A percentile compares a stretch with the other conserved stretches of the same genome.
Evolutionary conservation across 2,888 invertebrate species (phyloP).

Genomic region (Tenthredo livida): DNA sequence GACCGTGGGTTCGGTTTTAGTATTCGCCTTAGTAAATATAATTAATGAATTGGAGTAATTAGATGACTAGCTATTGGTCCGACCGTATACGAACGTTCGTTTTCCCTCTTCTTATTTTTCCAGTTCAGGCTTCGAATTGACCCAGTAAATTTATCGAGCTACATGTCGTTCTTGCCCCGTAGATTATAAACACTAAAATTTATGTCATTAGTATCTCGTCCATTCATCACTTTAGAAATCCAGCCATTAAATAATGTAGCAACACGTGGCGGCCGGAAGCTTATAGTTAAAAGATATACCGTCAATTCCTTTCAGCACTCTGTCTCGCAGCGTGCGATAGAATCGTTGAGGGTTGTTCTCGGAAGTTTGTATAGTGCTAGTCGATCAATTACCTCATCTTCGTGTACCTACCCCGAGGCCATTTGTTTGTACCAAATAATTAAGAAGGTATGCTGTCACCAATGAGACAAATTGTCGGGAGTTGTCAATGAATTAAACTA

Average conservation of each 20-base stretch:
- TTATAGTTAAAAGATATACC: background rate
- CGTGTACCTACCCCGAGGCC: background rate
- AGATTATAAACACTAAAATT: background rate
- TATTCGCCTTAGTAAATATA: background rate
- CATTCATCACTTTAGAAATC: background rate
- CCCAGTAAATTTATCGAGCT: background rate
- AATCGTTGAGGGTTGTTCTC: background rate
- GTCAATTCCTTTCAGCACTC: background rate
- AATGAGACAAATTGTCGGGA: background rate
- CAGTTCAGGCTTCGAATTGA: background rate
- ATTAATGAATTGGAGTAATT: conserved; percentile 8
- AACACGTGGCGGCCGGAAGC: background rate
- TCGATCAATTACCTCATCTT: conserved; percentile 7
- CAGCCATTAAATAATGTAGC: background rate
- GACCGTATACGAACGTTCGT: background rate
- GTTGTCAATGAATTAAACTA: conserved; percentile 13
- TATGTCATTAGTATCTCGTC: background rate
- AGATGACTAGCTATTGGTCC: background rate
- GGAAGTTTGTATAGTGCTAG: background rate
- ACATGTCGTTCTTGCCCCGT: background rate
- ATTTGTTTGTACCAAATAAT: background rate
- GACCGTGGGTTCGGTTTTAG: background rate
- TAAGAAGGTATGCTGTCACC: background rate
- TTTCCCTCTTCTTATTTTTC: background rate
- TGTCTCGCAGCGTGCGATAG: background rate